Percentiles rank a stretch among this genome's conserved stretches.
Evolutionary conservation across 2,113 vertebrate genomes (phyloP).

Genomic region (Petroica traversi): DNA sequence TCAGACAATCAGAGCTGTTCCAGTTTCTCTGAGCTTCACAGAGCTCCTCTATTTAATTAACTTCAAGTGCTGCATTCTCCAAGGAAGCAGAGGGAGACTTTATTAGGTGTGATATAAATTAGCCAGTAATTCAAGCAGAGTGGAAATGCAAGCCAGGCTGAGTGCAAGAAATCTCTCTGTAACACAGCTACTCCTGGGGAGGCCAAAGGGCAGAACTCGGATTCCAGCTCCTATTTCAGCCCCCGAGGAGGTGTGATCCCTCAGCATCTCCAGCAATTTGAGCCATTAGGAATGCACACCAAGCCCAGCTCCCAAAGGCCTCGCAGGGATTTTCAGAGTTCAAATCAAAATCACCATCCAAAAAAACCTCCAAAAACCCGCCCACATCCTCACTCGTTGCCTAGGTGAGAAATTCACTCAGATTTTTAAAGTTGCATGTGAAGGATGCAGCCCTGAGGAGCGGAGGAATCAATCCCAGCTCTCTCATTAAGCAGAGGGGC

Average conservation of each 20-base stretch:
- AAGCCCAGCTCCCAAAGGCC: neutral
- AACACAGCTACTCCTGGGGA: neutral
- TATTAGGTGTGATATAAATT: constrained; percentile 52
- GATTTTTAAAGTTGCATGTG: neutral
- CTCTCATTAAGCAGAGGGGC: neutral
- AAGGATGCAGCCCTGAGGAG: neutral
- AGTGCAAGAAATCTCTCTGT: neutral
- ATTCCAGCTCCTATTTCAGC: neutral
- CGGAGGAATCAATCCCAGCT: neutral
- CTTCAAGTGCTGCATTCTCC: constrained; percentile 37
- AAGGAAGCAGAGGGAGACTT: constrained; percentile 22
- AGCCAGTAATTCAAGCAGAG: constrained; percentile 6
- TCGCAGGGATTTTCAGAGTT: neutral
- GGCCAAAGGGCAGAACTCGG: neutral
- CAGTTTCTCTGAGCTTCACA: constrained; percentile 31
- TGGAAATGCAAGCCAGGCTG: neutral
- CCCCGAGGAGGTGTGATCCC: neutral
- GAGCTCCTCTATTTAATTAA: constrained; percentile 62
- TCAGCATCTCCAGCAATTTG: constrained; percentile 10
- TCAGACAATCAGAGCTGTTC: constrained; percentile 41
- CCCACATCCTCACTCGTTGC: neutral
- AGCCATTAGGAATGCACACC: neutral
- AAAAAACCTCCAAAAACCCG: neutral
- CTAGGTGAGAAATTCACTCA: neutral
- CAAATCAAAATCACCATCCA: neutral